Evolutionary conservation across 2,797 vertebrate species (phyloP).

Genomic region (Anabacerthia variegaticeps): DNA sequence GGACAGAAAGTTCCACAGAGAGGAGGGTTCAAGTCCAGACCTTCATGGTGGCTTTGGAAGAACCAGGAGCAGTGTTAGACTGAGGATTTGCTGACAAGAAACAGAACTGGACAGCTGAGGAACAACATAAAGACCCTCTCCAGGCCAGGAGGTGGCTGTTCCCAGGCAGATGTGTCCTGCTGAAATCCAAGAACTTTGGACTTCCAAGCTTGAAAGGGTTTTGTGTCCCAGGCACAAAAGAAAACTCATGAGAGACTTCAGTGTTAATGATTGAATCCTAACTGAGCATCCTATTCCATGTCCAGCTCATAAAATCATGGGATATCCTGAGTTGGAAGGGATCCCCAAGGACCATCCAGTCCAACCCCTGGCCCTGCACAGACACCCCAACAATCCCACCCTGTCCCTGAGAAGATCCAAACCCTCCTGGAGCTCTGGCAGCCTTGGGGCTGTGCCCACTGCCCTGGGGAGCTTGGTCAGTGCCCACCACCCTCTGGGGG

Average conservation of each 20-base stretch:
- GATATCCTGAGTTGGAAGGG: too few species aligned
- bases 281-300: background rate
- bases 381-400: background rate
- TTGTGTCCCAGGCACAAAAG: background rate
- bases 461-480: background rate
- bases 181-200: background rate
- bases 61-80: background rate
- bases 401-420: background rate
- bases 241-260: rapidly evolving
- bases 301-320: background rate
- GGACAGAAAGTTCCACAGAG: background rate
- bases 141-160: background rate
- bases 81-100: background rate
- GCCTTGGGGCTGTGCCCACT: background rate
- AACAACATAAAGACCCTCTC: background rate
- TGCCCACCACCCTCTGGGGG: background rate
- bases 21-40: background rate
- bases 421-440: background rate
- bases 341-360: background rate
- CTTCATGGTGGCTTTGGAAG: background rate
- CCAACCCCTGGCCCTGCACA: background rate
- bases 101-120: background rate
- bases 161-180: background rate
- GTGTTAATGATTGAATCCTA: background rate
- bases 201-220: background rate